A percentile compares a stretch with the other conserved stretches of the same genome.
phyloP scores from a whole-genome alignment of 2,797 vertebrate species.

The Yasuhikotakia modesta region DNA sequence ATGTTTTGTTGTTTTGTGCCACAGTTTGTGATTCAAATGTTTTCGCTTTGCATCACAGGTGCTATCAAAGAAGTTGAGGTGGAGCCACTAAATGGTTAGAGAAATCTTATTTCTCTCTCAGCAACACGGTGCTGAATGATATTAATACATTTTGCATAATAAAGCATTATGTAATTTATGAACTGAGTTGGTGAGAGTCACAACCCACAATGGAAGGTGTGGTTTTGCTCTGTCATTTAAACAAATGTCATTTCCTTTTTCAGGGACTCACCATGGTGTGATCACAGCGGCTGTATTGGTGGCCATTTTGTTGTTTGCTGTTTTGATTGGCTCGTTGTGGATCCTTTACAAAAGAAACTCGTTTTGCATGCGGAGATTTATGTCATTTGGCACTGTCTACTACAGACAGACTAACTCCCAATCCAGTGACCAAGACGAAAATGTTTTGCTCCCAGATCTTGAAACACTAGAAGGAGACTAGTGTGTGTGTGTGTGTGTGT shows the following conservation, averaged over 20 bases:
- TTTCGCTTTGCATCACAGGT: slow-evolving; percentile 21
- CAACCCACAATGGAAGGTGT: too few relatives aligned
- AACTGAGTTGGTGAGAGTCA: too few relatives aligned
- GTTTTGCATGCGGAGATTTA: slow-evolving; percentile 71
- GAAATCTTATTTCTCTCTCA: slow-evolving; percentile 1
- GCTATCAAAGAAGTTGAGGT: slow-evolving; percentile 72
- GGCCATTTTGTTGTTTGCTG: slow-evolving; percentile 75
- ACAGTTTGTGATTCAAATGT: not conserved
- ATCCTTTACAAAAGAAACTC: slow-evolving; percentile 79
- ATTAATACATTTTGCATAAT: too few relatives aligned
- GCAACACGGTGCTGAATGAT: too few relatives aligned
- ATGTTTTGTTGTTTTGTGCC: too few relatives aligned
- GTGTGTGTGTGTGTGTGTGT: not conserved
- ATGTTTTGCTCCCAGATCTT: slow-evolving; percentile 86
- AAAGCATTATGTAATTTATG: too few relatives aligned
- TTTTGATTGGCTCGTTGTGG: slow-evolving; percentile 75
- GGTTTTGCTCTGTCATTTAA: too few relatives aligned
- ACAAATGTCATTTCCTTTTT: slow-evolving; percentile 48
- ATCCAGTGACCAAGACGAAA: slow-evolving; percentile 80
- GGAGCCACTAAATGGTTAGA: slow-evolving; percentile 76
- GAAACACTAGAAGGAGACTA: slow-evolving; percentile 79
- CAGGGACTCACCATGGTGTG: slow-evolving; percentile 77
- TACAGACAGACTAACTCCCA: slow-evolving; percentile 80
- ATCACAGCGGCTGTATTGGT: slow-evolving; percentile 75
- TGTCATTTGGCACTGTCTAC: slow-evolving; percentile 74